phyloP scores from a whole-genome alignment of 2,797 vertebrate genomes.

The Ptychadena robeensis region DNA sequence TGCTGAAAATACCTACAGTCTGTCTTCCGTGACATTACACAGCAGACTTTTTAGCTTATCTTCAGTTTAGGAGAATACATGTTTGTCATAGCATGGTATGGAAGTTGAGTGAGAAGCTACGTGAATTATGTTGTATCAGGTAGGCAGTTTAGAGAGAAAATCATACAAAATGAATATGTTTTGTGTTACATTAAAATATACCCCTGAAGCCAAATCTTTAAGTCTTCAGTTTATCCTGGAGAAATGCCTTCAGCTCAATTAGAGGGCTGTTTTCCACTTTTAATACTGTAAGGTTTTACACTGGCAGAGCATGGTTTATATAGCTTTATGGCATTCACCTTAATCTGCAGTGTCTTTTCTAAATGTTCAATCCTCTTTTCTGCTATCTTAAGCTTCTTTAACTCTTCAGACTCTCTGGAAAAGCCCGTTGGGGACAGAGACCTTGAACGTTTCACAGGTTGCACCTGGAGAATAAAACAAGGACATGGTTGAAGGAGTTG shows the following conservation, averaged over 20 bases:
- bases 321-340: slow-evolving; percentile 78
- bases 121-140: not conserved
- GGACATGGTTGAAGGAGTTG: slow-evolving; percentile 84
- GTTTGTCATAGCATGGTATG: not conserved
- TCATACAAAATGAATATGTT: slow-evolving; percentile 25
- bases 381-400: slow-evolving; percentile 74
- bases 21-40: no score
- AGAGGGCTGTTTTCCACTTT: slow-evolving; percentile 30
- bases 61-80: not conserved
- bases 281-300: slow-evolving; percentile 60
- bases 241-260: slow-evolving; percentile 46
- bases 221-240: slow-evolving; percentile 8
- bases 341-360: slow-evolving; percentile 84
- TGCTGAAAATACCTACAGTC: no score
- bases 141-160: slow-evolving; percentile 35
- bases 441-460: slow-evolving; percentile 90
- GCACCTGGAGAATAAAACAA: slow-evolving; percentile 86
- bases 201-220: slow-evolving; percentile 26
- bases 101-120: not conserved
- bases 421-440: slow-evolving; percentile 89
- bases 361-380: slow-evolving; percentile 85
- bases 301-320: slow-evolving; percentile 63
- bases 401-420: slow-evolving; percentile 72
- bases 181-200: slow-evolving; percentile 27
- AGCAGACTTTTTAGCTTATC: no score